Conservation (phyloP, 2,888 invertebrate genomes). For the Drosophila demipolita region DNA sequence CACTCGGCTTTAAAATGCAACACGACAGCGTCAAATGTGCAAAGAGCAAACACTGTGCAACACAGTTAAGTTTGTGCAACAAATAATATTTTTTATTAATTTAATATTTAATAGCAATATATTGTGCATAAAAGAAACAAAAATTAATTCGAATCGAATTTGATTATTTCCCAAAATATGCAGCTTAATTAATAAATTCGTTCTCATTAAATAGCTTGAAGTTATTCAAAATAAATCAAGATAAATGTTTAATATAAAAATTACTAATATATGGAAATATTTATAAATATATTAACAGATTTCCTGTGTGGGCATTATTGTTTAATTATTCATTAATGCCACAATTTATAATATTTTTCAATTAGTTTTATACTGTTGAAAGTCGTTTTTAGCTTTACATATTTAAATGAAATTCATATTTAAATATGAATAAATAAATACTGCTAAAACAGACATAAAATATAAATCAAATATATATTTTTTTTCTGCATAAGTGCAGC, state of each 20-base stretch:
- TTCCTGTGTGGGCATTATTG: background rate
- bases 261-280: background rate
- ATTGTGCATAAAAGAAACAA: background rate
- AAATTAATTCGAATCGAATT: background rate
- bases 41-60: slow-evolving; percentile 27
- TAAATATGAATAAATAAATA: background rate
- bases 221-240: background rate
- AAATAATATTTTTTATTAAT: too few species aligned
- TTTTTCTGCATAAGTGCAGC: background rate
- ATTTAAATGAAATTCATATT: background rate
- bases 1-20: slow-evolving; percentile 16
- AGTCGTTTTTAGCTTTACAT: background rate
- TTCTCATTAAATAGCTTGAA: background rate
- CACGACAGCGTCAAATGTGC: slow-evolving; percentile 16
- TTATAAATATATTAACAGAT: background rate
- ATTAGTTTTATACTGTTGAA: background rate
- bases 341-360: background rate
- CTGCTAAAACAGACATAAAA: background rate
- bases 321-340: background rate
- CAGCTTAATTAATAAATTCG: background rate
- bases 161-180: background rate
- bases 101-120: background rate
- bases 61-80: slow-evolving; percentile 1
- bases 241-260: background rate
- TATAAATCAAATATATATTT: background rate